These are phyloP conservation scores for Cottus gobio DNA, from an alignment of 2,113 vertebrate species.

Conservation along the genomic window DNA sequence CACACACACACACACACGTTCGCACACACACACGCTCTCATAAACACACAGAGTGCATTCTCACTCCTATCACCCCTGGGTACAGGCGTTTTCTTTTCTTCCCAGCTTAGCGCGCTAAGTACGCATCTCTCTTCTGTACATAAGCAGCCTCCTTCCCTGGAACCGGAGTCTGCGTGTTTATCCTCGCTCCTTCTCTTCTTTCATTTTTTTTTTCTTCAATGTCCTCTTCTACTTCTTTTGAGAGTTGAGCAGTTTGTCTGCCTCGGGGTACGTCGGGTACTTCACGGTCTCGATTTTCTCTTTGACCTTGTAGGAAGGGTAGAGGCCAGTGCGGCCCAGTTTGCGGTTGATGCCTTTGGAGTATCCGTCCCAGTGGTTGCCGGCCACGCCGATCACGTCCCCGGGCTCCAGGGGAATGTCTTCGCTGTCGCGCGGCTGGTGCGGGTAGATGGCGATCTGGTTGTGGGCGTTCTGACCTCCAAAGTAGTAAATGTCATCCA, in stretches of 20 bases:
- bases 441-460: slow-evolving; percentile 95
- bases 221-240: slow-evolving; percentile 70
- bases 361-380: slow-evolving; percentile 99
- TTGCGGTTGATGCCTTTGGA: slow-evolving; percentile 99
- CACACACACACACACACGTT: slow-evolving; percentile 14
- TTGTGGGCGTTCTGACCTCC: slow-evolving; percentile 99
- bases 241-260: slow-evolving; percentile 89
- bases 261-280: slow-evolving; percentile 96
- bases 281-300: slow-evolving; percentile 98
- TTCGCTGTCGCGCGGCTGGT: slow-evolving; percentile 91
- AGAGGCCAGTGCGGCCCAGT: slow-evolving; percentile 95
- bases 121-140: slow-evolving; percentile 72
- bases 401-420: slow-evolving; percentile 97
- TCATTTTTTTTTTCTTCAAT: slow-evolving; percentile 14
- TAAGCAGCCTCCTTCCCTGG: slow-evolving; percentile 72
- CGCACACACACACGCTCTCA: slow-evolving; percentile 2
- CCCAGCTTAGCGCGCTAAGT: slow-evolving; percentile 55
- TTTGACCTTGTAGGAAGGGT: slow-evolving; percentile 98
- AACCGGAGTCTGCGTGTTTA: slow-evolving; percentile 63
- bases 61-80: slow-evolving; percentile 62
- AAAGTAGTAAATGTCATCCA: slow-evolving; percentile 99
- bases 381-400: slow-evolving; percentile 96
- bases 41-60: slow-evolving; percentile 69
- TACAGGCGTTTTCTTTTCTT: slow-evolving; percentile 62
- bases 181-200: slow-evolving; percentile 41